Evolutionary conservation across 2,888 invertebrate species (phyloP).

Genomic region (Drosophila hawaiiensis): DNA sequence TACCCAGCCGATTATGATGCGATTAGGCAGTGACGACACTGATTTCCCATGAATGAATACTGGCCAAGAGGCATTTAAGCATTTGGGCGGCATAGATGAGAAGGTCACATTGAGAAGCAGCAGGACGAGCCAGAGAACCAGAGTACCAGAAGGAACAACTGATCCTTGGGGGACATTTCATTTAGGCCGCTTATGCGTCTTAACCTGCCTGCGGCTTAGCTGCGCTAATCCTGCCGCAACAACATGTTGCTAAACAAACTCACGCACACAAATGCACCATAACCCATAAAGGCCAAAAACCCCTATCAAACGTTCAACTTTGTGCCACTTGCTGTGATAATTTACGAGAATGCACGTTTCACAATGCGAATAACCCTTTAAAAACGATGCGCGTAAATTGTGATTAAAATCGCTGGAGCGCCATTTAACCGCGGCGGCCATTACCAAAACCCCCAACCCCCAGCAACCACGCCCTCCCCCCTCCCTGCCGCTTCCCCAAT

Average conservation of each 20-base stretch:
- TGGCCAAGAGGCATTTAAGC: slow-evolving; percentile 4
- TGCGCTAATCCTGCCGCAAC: slow-evolving; percentile 75
- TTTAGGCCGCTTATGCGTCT: slow-evolving; percentile 50
- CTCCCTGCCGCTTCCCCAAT: not conserved
- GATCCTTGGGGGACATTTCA: slow-evolving; percentile 36
- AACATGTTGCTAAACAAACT: slow-evolving; percentile 48
- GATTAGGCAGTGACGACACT: slow-evolving; percentile 49
- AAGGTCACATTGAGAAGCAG: not conserved
- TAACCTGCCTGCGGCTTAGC: slow-evolving; percentile 51
- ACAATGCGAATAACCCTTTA: slow-evolving; percentile 55
- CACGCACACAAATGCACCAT: not conserved
- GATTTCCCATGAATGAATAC: slow-evolving; percentile 68
- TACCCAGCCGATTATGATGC: slow-evolving; percentile 71
- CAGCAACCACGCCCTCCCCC: not conserved
- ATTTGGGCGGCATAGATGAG: slow-evolving; percentile 1
- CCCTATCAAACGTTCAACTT: not conserved
- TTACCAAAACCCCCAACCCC: slow-evolving; percentile 49
- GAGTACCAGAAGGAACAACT: not conserved
- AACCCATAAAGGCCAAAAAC: not conserved
- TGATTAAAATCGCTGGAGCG: slow-evolving; percentile 80
- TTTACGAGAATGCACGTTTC: slow-evolving; percentile 54
- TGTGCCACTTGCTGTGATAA: slow-evolving; percentile 54
- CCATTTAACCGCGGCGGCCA: slow-evolving; percentile 82
- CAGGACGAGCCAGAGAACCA: not conserved
- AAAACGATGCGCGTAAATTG: slow-evolving; percentile 67